These are phyloP conservation scores for Macrotrachela quadricornifera DNA, from an alignment of 1,140 invertebrate genomes.

Conservation along the genomic window DNA sequence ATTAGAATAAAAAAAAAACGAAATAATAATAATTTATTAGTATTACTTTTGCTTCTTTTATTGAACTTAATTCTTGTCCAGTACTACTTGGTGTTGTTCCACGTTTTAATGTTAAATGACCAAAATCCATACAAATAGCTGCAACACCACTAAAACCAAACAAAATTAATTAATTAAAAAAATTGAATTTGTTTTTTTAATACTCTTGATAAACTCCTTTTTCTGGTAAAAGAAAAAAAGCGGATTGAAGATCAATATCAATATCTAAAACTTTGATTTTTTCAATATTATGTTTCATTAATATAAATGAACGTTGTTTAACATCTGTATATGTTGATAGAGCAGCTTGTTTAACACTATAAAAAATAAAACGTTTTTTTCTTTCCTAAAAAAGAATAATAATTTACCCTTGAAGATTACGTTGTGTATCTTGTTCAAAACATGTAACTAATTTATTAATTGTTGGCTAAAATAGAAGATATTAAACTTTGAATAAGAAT, in stretches of 20 bases:
- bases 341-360: constrained; percentile 4
- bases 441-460: constrained; percentile 4
- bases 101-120: constrained; percentile 6
- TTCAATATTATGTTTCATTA: constrained; percentile 7
- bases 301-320: constrained; percentile 1
- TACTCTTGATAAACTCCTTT: not conserved
- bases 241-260: not conserved
- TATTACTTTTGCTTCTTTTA: too few relatives aligned
- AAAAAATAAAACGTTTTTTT: too few relatives aligned
- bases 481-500: too few relatives aligned
- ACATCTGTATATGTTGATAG: not conserved
- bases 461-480: not conserved
- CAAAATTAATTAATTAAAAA: too few relatives aligned
- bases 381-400: too few relatives aligned
- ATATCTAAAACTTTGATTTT: constrained; percentile 4
- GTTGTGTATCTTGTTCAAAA: not conserved
- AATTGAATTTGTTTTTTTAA: too few relatives aligned
- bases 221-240: constrained; percentile 3
- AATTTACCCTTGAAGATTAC: too few relatives aligned
- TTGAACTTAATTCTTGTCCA: too few relatives aligned
- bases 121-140: not conserved
- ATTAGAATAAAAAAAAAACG: too few relatives aligned
- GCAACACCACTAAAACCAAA: too few relatives aligned
- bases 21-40: too few relatives aligned
- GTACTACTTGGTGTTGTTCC: not conserved